phyloP scores from a whole-genome alignment of 1,140 invertebrate genomes.

The Scaptodrosophila lebanonensis region DNA sequence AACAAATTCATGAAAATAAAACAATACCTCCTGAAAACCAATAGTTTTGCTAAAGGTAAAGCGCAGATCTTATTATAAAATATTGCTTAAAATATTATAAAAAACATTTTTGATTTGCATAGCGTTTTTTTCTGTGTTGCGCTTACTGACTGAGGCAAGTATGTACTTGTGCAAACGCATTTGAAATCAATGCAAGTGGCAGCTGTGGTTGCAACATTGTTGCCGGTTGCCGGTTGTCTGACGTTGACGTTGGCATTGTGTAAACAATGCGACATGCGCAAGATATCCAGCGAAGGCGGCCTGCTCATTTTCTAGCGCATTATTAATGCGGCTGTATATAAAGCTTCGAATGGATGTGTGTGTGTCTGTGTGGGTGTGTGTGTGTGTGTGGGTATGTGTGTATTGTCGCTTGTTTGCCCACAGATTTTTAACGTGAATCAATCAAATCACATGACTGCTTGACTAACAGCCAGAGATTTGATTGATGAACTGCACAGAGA shows the following conservation, averaged over 20 bases:
- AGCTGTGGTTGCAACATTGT: slow-evolving; percentile 60
- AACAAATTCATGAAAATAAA: too few species aligned
- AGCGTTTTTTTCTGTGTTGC: too few species aligned
- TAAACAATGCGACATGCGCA: slow-evolving; percentile 35
- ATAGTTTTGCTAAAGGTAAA: too few species aligned
- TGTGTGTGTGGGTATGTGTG: slow-evolving; percentile 6
- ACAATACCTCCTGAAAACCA: too few species aligned
- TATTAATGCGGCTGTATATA: slow-evolving; percentile 31
- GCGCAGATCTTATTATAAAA: too few species aligned
- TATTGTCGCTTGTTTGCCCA: slow-evolving; percentile 45
- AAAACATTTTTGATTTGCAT: too few species aligned
- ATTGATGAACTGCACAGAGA: slow-evolving; percentile 65
- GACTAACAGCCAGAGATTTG: slow-evolving; percentile 74
- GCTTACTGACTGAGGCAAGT: slow-evolving; percentile 18
- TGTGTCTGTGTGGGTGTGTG: not conserved
- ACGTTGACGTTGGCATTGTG: not conserved
- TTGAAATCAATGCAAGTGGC: slow-evolving; percentile 58
- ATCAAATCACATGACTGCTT: slow-evolving; percentile 74
- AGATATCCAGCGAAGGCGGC: not conserved
- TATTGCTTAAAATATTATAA: too few species aligned
- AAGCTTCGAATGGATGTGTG: not conserved
- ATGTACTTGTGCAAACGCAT: slow-evolving; percentile 35
- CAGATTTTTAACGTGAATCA: slow-evolving; percentile 72
- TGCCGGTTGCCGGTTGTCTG: slow-evolving; percentile 12
- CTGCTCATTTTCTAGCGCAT: slow-evolving; percentile 41